Percentiles rank a stretch among this genome's conserved stretches.
phyloP scores from a whole-genome alignment of 2,113 vertebrate genomes.

The Sinocyclocheilus maitianheensis region DNA sequence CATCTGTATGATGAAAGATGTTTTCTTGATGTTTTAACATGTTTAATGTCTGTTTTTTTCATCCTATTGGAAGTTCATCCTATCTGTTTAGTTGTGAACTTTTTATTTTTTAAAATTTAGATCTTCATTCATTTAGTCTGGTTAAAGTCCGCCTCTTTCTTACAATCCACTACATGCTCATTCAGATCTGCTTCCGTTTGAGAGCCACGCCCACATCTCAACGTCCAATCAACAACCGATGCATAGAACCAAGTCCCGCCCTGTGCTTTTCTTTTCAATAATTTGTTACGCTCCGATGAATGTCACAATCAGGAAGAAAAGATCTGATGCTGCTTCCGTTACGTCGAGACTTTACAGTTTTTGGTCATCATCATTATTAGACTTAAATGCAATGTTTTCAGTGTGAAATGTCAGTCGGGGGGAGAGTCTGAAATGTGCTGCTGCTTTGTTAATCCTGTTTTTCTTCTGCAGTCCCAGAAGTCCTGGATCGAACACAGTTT shows the following conservation, averaged over 20 bases:
- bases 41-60: no score
- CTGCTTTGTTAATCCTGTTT: slow-evolving; percentile 33
- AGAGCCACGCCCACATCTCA: neutral
- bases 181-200: neutral
- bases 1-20: neutral
- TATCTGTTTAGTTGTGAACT: no score
- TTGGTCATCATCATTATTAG: no score
- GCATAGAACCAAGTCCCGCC: neutral
- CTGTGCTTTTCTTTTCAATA: neutral
- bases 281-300: neutral
- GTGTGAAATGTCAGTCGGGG: no score
- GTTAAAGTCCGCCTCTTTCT: neutral
- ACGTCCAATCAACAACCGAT: neutral
- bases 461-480: slow-evolving; percentile 93
- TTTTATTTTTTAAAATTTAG: no score
- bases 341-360: no score
- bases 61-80: no score
- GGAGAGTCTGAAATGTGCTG: neutral
- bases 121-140: neutral
- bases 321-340: neutral
- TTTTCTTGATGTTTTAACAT: no score
- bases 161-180: no score
- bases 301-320: neutral
- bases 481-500: slow-evolving; percentile 99
- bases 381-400: no score